Conservation (phyloP, 2,113 vertebrate genomes). For the Sporophila hypoxantha region DNA sequence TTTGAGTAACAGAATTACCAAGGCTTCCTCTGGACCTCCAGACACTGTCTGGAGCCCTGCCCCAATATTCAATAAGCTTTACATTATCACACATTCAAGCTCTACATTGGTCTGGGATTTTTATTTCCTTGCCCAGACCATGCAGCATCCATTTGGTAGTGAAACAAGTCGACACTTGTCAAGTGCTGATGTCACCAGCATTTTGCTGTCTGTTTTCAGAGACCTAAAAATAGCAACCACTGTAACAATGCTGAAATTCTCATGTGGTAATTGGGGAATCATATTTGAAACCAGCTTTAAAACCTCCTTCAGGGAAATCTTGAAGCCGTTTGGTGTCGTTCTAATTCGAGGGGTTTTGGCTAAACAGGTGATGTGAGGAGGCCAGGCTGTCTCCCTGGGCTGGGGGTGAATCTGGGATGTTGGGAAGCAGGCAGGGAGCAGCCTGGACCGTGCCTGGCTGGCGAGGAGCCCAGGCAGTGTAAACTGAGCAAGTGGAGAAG, state of each 20-base stretch:
- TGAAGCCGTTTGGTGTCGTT: neutral
- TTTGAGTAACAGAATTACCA: neutral
- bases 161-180: conserved; percentile 2
- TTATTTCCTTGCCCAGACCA: neutral
- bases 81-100: neutral
- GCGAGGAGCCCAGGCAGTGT: neutral
- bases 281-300: neutral
- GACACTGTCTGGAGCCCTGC: neutral
- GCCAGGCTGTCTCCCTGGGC: neutral
- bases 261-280: neutral
- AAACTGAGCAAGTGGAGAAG: conserved; percentile 3
- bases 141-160: neutral
- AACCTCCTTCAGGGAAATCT: neutral
- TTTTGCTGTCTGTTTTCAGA: neutral
- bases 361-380: neutral
- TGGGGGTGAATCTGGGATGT: neutral
- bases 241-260: conserved; percentile 23
- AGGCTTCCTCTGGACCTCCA: neutral
- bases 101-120: neutral
- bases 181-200: conserved; percentile 14
- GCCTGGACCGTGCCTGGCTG: conserved; percentile 5
- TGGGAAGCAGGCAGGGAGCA: neutral
- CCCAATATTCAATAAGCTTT: neutral
- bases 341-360: neutral
- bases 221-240: conserved; percentile 38